These are phyloP conservation scores for Sanderia malayensis DNA, from an alignment of 30 jellyfish, hydroid and myxozoan species.

Conservation along the genomic window DNA sequence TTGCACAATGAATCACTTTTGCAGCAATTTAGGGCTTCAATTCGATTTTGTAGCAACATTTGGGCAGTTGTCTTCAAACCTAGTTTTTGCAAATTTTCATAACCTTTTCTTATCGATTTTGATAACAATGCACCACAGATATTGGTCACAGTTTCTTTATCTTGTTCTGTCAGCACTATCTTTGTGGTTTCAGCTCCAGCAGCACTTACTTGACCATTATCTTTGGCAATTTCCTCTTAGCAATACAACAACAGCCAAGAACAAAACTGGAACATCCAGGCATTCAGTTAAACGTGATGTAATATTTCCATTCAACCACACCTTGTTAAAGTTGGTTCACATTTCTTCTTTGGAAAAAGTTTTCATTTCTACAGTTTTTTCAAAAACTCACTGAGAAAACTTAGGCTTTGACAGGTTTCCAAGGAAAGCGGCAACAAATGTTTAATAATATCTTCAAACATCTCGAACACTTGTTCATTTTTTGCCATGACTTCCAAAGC, in stretches of 20 bases:
- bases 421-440: background rate
- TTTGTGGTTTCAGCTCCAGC: background rate
- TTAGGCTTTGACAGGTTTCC: background rate
- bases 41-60: background rate
- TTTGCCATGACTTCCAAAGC: conserved; percentile 21
- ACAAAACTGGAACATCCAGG: conserved; percentile 17
- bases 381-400: conserved; percentile 14
- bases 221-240: conserved; percentile 34
- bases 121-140: conserved; percentile 33
- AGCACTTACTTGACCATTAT: background rate
- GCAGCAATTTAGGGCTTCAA: conserved; percentile 29
- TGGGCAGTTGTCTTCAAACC: background rate
- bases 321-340: conserved; percentile 23
- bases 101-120: conserved; percentile 15
- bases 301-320: conserved; percentile 20
- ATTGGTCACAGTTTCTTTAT: conserved; percentile 7
- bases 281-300: background rate
- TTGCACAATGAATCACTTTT: conserved; percentile 6
- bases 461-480: conserved; percentile 15
- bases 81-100: conserved; percentile 8
- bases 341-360: conserved; percentile 1
- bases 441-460: conserved; percentile 8
- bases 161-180: conserved; percentile 12
- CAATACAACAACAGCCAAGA: conserved; percentile 37
- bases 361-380: background rate